phyloP scores from a whole-genome alignment of 2,113 vertebrate genomes.

The Emydocephalus ijimae region DNA sequence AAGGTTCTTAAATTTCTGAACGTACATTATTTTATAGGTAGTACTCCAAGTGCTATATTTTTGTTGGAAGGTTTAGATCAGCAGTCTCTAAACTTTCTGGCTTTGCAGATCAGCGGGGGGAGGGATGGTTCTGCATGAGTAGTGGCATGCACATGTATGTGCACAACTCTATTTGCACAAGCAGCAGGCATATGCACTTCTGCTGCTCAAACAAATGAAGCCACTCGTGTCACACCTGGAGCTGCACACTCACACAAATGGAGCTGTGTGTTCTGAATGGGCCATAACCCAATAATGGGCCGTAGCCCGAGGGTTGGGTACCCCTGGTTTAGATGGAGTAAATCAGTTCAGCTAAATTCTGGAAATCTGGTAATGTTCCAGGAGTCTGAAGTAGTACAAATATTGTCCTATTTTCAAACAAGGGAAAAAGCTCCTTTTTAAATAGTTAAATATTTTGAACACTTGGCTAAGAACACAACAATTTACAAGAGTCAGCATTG shows the following conservation, averaged over 20 bases:
- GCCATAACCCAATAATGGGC: background rate
- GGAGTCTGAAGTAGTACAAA: background rate
- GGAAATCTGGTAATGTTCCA: background rate
- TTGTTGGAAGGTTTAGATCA: background rate
- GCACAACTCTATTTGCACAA: fast-evolving
- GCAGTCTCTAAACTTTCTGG: background rate
- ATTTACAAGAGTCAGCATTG: background rate
- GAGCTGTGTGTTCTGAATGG: background rate
- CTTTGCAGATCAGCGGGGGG: background rate
- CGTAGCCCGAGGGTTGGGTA: fast-evolving
- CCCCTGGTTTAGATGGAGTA: background rate
- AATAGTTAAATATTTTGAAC: background rate
- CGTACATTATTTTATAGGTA: background rate
- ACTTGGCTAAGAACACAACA: background rate
- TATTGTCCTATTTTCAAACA: background rate
- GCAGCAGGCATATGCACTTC: background rate
- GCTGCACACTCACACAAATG: background rate
- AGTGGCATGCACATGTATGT: background rate
- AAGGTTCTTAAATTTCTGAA: background rate
- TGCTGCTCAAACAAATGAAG: background rate
- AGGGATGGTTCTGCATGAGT: background rate
- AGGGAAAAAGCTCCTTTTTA: background rate
- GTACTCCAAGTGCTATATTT: background rate
- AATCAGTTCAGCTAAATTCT: background rate
- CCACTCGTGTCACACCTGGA: background rate